Evolutionary conservation across 2,113 vertebrate species (phyloP), one percentile per base, ranked within the genome.

Genomic region (Atlantisia rogersi): DNA sequence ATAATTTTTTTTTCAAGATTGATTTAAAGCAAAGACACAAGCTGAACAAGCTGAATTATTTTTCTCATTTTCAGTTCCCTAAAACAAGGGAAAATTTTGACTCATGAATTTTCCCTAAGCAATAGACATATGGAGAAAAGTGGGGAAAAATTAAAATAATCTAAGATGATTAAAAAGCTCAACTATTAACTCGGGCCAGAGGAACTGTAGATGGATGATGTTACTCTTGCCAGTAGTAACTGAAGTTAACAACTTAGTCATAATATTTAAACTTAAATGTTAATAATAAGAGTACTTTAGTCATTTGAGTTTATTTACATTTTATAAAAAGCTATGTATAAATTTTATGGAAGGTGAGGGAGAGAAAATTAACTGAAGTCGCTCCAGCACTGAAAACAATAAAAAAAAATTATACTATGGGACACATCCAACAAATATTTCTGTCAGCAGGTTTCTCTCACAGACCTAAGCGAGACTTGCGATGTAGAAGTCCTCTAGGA

Each of bases 1-100:
- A 92, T 88, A 94, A 88, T 95, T 89, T 88, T 92, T 92, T 92
- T 92, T 92, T 96, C 79, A 74, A 71, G 69, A 90, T 44, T 75
- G 80, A 96, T 95, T 93, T 92, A 96, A 93, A 62, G 53, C 44
- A 92, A 85, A 94, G 83, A 79, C 62, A 90, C 63, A 90, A 94
- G 44, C 32, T 90, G 69, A 95, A 71, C n/a, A 73, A 83, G 60
- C 44, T 70, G 84, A 91, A 52, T 35, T 35, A 89, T 86, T 95
- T 93, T 92, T 70, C 60, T 92, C 48, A 70, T 86, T 92, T 96
- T 80, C 28, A 5, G 52, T 59, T 90, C 64, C 70, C 64, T 76
- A 81, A 88, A 94, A 86, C n/a, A 39, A 85, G 60, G 31, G 55
- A 67, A 46, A 75, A 56, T 11, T 32, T 74, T 94, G 63, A 88